Evolutionary conservation across 1,140 invertebrate genomes (phyloP).

Genomic region (Anoplolepis gracilipes): DNA sequence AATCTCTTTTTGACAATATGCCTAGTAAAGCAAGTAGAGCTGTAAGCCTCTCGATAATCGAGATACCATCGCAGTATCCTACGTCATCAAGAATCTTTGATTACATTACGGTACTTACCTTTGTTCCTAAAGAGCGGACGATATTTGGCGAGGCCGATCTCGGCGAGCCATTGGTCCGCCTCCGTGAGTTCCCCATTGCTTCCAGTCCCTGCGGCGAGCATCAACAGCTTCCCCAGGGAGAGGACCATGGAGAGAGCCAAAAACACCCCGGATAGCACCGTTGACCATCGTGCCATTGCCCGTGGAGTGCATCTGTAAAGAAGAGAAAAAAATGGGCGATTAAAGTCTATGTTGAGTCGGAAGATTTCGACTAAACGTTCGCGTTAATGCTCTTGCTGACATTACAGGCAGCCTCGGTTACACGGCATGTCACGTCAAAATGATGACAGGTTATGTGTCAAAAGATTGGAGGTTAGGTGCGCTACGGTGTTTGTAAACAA

Average conservation of each 20-base stretch:
- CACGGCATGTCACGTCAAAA: not conserved
- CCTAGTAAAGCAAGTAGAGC: not conserved
- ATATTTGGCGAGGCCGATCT: slow-evolving; percentile 89
- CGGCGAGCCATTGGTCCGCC: slow-evolving; percentile 90
- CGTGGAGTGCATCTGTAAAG: slow-evolving; percentile 75
- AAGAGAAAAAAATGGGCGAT: not conserved
- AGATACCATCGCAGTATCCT: not conserved
- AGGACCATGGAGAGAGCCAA: slow-evolving; percentile 84
- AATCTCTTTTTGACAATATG: not conserved
- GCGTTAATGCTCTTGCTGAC: not conserved
- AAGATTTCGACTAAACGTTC: not conserved
- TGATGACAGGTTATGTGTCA: slow-evolving; percentile 47
- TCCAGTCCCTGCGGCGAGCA: slow-evolving; percentile 82
- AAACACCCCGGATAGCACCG: slow-evolving; percentile 84
- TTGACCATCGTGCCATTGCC: slow-evolving; percentile 85
- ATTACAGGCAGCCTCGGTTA: too few species aligned
- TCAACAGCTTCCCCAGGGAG: slow-evolving; percentile 83
- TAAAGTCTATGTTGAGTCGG: not conserved
- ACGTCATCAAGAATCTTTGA: not conserved
- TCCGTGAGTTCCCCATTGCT: slow-evolving; percentile 86
- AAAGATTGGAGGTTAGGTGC: slow-evolving; percentile 65
- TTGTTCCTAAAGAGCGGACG: slow-evolving; percentile 89
- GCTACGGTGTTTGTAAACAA: slow-evolving; percentile 76
- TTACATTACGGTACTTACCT: slow-evolving; percentile 85
- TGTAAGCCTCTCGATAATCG: not conserved